Base-by-base conservation (phyloP, 2,797 vertebrate species). In the Oceanodroma leucorhoa region DNA sequence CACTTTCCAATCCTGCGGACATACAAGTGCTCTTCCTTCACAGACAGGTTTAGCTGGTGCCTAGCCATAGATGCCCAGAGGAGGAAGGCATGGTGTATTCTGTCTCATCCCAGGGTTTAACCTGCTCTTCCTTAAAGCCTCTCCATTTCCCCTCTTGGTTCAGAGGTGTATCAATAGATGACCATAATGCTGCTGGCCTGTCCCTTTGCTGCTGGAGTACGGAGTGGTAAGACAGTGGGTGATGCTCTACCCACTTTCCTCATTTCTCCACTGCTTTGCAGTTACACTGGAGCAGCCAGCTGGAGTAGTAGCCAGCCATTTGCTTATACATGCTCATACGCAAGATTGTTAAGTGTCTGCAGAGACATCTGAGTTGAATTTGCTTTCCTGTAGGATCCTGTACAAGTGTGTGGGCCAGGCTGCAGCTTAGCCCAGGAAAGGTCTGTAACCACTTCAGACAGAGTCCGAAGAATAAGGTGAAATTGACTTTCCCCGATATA, bases 321-420 rank as follows among this genome's bases (percentile, higher is more conserved):
- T 73, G 32, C 34, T 72, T 83, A 8, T 12, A 10, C 7, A 1
- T 55, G 27, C 30, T 76, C 2, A 0, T 72, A 13, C 12, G 5
- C 14, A 51, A 38, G 22, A 27, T 54, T 60, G 13, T 53, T 41
- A 32, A 20, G 32, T 88, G 34, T 12, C 51, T 70, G 38, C 53
- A 26, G 46, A 71, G 19, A 55, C 5, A 1, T 67, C 40, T 27
- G 16, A 62, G 20, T n/a, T 88, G 26, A 57, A 29, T 70, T 61
- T 60, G 10, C 30, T 60, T 71, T 82, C 43, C 12, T 2, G 1
- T 51, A 36, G 22, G 19, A 60, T 67, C 21, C 32, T 77, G 1
- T 40, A 3, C 2, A 9, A 66, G 3, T 2, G 1, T 38, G 24
- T 18, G 12, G n/a, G 5, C 21, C 10, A 43, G 36, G 22, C 32